phyloP scores from a whole-genome alignment of 2,888 invertebrate genomes.

The Macrosiphum euphorbiae region DNA sequence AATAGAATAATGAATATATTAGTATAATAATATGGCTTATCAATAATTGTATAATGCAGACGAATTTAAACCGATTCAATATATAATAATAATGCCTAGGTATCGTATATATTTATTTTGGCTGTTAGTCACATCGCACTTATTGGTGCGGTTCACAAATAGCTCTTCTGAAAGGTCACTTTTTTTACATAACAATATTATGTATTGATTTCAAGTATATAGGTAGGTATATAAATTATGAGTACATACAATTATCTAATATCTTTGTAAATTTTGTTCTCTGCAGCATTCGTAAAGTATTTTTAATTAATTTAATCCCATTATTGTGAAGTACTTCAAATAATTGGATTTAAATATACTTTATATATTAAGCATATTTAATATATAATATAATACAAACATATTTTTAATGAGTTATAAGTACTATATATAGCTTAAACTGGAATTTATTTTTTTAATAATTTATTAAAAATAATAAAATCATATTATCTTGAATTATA shows the following conservation, averaged over 20 bases:
- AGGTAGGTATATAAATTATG: not conserved
- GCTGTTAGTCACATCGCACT: not conserved
- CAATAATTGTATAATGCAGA: not conserved
- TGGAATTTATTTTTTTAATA: no score
- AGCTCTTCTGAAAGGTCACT: not conserved
- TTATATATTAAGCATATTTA: not conserved
- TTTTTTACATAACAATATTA: not conserved
- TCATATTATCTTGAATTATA: no score
- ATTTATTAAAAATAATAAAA: no score
- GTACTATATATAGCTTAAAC: no score
- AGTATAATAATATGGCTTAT: not conserved
- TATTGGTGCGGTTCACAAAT: not conserved
- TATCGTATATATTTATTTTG: not conserved
- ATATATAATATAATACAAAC: no score
- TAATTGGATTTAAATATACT: not conserved
- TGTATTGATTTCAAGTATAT: not conserved
- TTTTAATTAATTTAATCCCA: not conserved
- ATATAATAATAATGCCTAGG: not conserved
- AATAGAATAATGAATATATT: not conserved
- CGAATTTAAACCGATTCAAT: not conserved
- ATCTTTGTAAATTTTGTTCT: not conserved
- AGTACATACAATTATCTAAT: not conserved
- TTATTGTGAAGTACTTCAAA: not conserved
- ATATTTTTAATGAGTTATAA: no score
- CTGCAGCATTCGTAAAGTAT: not conserved